phyloP scores from a whole-genome alignment of 2,888 invertebrate genomes.

The Xanthorhoe spadicearia region DNA sequence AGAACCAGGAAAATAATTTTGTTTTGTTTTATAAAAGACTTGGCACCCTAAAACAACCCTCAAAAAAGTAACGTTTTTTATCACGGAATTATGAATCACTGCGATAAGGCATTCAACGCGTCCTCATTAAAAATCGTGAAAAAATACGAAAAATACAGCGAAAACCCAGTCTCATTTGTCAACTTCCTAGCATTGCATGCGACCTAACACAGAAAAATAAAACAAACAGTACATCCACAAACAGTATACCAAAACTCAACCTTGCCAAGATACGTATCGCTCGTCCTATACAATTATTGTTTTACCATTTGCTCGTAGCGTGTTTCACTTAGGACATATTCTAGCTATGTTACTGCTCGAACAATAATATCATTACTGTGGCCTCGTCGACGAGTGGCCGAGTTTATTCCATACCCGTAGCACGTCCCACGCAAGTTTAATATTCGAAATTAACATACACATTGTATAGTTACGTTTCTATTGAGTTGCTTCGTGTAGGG shows the following conservation, averaged over 20 bases:
- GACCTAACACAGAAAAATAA: conserved; percentile 40
- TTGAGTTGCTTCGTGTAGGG: conserved; percentile 39
- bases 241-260: conserved; percentile 7
- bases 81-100: conserved; percentile 64
- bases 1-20: background rate
- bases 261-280: background rate
- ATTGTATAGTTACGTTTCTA: conserved; percentile 30
- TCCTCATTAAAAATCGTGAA: conserved; percentile 67
- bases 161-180: conserved; percentile 73
- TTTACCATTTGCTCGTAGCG: background rate
- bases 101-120: conserved; percentile 70
- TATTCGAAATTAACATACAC: conserved; percentile 65
- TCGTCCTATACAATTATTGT: background rate
- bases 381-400: conserved; percentile 59
- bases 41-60: conserved; percentile 39
- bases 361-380: conserved; percentile 8
- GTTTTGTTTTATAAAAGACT: conserved; percentile 15
- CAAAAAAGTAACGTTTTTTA: conserved; percentile 59
- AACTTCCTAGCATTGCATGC: conserved; percentile 68
- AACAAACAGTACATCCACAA: background rate
- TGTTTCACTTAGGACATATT: too few relatives aligned
- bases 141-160: conserved; percentile 55
- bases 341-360: background rate
- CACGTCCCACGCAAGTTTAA: conserved; percentile 65
- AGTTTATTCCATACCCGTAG: conserved; percentile 61